Base-by-base conservation (phyloP, 2,113 vertebrate genomes). In the Ammodytes marinus region DNA sequence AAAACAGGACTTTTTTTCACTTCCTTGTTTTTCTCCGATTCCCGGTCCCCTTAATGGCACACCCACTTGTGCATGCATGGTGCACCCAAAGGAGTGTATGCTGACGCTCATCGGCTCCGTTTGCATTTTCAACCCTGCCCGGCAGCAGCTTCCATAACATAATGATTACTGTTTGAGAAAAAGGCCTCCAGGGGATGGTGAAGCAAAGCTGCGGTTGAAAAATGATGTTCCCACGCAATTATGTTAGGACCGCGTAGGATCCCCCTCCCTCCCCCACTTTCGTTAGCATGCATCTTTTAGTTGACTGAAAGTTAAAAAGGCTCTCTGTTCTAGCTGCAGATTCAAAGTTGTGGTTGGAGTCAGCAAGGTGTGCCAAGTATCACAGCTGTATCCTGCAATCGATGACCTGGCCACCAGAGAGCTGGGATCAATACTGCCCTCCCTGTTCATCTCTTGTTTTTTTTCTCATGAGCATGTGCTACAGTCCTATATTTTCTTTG, bases 91-190 rank as follows among this genome's bases (percentile, higher is more conserved):
- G 71, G 69, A 79, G 58, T 50, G 55, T 54, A 37, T 69, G 52
- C 60, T 43, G 61, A 19, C 37, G 39, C 73, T 88, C 69, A 14
- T 63, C 57, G 76, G 71, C 82, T 82, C 70, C 76, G 14, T 65
- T 76, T 88, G 85, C 63, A 79, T 85, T 88, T 86, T 75, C 68
- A 74, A 84, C 77, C 67, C 52, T 60, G 46, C 74, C 70, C 54
- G 43, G 74, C 84, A 68, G 83, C 83, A 55, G 77, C 71, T 79
- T 90, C 84, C 82, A 82, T 60, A 86, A 72, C 81, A 78, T 89
- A 88, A 91, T 85, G 85, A 93, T 91, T 86, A 74, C 79, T 84
- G 72, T 86, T 93, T 82, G 77, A 87, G 78, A 68, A 84, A 78
- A 88, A 66, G 43, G 64, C 68, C 88, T 87, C 77, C 53, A 77